phyloP scores from a whole-genome alignment of 2,797 vertebrate species.

The Hemitrygon akajei region DNA sequence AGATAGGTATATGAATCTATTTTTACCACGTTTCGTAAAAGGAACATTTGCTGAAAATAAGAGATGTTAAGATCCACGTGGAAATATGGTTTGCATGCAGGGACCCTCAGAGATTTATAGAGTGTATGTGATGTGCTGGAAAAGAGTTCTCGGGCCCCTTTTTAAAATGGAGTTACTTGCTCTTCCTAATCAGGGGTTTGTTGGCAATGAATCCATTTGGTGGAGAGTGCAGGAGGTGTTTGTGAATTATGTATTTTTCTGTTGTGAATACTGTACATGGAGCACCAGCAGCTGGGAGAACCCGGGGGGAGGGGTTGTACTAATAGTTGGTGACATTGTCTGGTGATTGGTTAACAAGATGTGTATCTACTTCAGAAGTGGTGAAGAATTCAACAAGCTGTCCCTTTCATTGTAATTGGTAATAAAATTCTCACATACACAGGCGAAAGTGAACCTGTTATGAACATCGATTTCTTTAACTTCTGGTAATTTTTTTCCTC shows the following conservation, averaged over 20 bases:
- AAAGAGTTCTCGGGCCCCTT: background rate
- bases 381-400: background rate
- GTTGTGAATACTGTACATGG: background rate
- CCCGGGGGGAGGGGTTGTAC: background rate
- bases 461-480: no score
- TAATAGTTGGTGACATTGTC: background rate
- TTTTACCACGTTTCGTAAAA: background rate
- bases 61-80: background rate
- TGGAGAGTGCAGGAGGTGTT: background rate
- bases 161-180: background rate
- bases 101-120: background rate
- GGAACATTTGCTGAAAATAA: background rate
- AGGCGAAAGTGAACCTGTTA: background rate
- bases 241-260: background rate
- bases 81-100: background rate
- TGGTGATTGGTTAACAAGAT: slow-evolving; percentile 1
- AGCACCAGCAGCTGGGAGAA: background rate
- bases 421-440: background rate
- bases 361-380: background rate
- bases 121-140: background rate
- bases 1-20: background rate
- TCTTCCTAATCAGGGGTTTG: background rate
- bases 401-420: background rate
- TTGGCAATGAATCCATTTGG: slow-evolving; percentile 3
- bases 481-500: no score